Percentiles rank a stretch among this genome's conserved stretches.
Conservation (phyloP, 2,113 vertebrate species). For the Alectura lathami region DNA sequence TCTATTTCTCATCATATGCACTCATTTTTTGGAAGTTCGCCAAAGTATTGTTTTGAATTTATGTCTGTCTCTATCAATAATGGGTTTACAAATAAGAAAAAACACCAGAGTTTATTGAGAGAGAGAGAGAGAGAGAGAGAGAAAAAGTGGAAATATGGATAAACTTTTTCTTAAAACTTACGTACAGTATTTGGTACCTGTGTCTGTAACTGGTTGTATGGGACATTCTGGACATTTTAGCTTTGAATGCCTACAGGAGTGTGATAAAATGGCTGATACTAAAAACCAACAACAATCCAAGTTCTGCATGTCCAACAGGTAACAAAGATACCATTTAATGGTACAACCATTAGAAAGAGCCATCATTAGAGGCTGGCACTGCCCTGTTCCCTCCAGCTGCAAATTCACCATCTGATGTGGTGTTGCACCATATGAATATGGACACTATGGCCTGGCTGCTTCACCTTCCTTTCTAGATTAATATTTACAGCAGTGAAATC, state of each 20-base stretch:
- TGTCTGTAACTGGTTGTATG: background rate
- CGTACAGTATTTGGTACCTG: background rate
- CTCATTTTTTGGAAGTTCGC: constrained; percentile 1
- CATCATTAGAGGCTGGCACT: background rate
- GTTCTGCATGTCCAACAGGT: background rate
- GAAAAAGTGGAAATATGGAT: background rate
- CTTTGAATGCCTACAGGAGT: background rate
- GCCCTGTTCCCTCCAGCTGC: background rate
- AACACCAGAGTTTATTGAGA: background rate
- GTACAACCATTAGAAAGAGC: background rate
- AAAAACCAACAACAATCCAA: background rate
- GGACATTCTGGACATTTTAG: background rate
- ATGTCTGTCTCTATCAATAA: background rate
- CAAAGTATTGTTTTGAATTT: constrained; percentile 48
- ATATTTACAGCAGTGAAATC: background rate
- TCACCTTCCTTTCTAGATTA: background rate
- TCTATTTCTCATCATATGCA: background rate
- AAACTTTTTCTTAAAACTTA: background rate
- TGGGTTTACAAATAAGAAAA: constrained; percentile 31
- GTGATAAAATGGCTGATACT: background rate
- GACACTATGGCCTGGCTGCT: background rate
- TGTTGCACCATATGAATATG: background rate
- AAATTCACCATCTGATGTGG: background rate
- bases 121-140: background rate
- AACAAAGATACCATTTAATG: background rate